A percentile compares a stretch with the other conserved stretches of the same genome.
Conservation (phyloP, 2,113 vertebrate genomes). For the Ophiodon elongatus region DNA sequence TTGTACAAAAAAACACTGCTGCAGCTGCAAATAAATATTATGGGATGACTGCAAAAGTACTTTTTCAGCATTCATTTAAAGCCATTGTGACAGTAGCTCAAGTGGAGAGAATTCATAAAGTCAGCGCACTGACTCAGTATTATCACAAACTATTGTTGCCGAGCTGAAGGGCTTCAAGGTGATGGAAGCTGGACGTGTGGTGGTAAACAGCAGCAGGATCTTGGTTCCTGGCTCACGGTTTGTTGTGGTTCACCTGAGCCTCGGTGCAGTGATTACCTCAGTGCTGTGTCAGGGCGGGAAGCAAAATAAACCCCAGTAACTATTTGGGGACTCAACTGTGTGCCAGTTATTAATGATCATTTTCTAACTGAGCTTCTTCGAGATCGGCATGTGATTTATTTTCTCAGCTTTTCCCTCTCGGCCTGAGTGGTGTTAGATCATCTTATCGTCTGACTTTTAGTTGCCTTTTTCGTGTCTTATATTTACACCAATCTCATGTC, state of each 20-base stretch:
- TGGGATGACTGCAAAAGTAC: background rate
- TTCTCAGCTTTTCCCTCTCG: background rate
- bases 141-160: background rate
- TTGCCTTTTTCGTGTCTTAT: background rate
- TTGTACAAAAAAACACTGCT: background rate
- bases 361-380: background rate
- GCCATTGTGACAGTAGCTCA: background rate
- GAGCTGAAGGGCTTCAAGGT: background rate
- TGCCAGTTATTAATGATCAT: background rate
- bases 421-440: background rate
- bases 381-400: background rate
- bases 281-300: background rate
- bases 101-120: background rate
- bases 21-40: background rate
- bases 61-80: background rate
- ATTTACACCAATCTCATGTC: background rate
- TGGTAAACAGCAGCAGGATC: slow-evolving; percentile 6
- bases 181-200: background rate
- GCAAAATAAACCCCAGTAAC: background rate
- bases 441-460: too few species aligned
- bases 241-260: slow-evolving; percentile 10
- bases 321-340: background rate
- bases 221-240: slow-evolving; percentile 14
- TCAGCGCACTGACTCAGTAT: background rate
- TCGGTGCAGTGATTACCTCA: background rate